phyloP scores from a whole-genome alignment of 2,888 invertebrate genomes.

The Amaurobius ferox region DNA sequence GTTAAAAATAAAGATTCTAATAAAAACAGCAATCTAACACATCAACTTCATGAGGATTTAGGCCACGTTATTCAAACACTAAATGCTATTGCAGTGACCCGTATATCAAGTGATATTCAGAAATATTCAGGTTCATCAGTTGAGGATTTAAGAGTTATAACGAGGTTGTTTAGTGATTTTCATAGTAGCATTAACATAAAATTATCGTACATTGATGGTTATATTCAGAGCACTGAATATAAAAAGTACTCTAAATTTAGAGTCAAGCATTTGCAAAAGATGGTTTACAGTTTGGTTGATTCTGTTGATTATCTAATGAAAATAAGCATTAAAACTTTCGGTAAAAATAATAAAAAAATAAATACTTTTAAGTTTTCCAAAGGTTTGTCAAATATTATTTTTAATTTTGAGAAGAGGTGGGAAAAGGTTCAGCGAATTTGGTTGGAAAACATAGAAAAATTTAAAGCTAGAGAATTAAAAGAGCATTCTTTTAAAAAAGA shows the following conservation, averaged over 20 bases:
- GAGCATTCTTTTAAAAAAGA: neutral
- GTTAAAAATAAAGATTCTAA: neutral
- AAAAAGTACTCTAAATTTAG: neutral
- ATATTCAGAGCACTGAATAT: neutral
- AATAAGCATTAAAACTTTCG: neutral
- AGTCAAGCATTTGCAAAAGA: neutral
- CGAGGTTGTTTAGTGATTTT: neutral
- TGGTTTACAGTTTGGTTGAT: neutral
- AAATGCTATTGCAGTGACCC: neutral
- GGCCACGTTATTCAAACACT: neutral
- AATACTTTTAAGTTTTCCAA: neutral
- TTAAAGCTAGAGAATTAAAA: neutral
- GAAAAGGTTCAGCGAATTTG: neutral
- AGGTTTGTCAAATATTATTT: neutral
- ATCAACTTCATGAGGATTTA: neutral
- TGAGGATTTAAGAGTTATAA: neutral
- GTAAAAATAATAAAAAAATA: neutral
- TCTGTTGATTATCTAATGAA: conserved; percentile 2
- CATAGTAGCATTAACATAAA: neutral
- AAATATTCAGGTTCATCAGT: neutral
- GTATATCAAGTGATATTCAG: neutral
- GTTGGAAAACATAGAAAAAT: neutral
- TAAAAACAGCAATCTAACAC: neutral
- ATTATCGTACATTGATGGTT: neutral
- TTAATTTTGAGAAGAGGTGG: neutral